These are phyloP conservation scores for Iphiclides podalirius DNA, from an alignment of 2,888 invertebrate genomes.

Conservation along the genomic window DNA sequence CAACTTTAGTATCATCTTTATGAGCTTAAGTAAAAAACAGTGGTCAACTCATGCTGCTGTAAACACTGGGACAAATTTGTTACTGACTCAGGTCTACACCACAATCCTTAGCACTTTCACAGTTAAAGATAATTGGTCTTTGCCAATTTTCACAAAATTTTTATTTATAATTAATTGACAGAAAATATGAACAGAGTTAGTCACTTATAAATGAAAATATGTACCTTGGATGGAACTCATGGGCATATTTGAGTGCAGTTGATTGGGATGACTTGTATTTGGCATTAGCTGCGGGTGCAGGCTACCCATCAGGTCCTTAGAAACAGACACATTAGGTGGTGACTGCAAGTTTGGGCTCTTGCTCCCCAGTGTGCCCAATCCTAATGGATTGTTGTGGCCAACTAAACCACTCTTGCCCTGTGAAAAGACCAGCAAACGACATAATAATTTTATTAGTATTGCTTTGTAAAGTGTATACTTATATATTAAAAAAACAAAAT, in stretches of 20 bases:
- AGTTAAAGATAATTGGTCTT: too few species aligned
- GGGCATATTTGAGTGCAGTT: slow-evolving; percentile 80
- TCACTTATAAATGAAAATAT: slow-evolving; percentile 20
- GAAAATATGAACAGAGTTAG: not conserved
- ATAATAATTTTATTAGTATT: slow-evolving; percentile 56
- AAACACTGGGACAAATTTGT: too few species aligned
- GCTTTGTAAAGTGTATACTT: slow-evolving; percentile 5
- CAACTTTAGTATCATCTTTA: too few species aligned
- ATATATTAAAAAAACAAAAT: too few species aligned
- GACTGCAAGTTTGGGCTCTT: slow-evolving; percentile 93
- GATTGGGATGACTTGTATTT: slow-evolving; percentile 85
- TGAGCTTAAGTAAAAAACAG: too few species aligned
- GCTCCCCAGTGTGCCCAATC: slow-evolving; percentile 87
- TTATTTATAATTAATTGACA: too few species aligned
- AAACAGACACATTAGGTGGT: slow-evolving; percentile 90
- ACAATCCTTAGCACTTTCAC: too few species aligned
- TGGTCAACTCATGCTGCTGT: too few species aligned
- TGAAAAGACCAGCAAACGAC: slow-evolving; percentile 71
- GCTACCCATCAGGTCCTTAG: slow-evolving; percentile 88
- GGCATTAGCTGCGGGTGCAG: slow-evolving; percentile 86
- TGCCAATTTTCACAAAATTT: too few species aligned
- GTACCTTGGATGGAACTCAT: slow-evolving; percentile 87
- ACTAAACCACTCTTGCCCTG: slow-evolving; percentile 86
- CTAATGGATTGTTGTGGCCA: slow-evolving; percentile 86
- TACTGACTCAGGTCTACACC: too few species aligned